phyloP scores from a whole-genome alignment of 1,140 invertebrate genomes.

The Papilio glaucus region DNA sequence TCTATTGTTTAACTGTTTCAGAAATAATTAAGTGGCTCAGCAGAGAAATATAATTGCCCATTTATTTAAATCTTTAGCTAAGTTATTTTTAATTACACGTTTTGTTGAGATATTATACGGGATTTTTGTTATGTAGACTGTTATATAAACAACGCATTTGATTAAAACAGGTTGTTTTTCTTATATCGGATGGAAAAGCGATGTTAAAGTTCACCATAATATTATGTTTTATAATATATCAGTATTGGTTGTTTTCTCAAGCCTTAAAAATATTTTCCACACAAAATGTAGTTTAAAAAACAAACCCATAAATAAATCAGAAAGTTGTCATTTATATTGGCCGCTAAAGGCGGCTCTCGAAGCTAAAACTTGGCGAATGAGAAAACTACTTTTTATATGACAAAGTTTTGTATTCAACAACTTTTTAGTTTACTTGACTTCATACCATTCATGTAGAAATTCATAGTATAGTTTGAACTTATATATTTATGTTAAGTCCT shows the following conservation, averaged over 20 bases:
- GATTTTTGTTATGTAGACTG: too few relatives aligned
- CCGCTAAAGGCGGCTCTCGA: background rate
- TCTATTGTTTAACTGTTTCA: slow-evolving; percentile 19
- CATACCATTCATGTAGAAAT: background rate
- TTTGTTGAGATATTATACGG: background rate
- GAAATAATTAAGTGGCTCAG: slow-evolving; percentile 12
- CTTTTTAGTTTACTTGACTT: slow-evolving; percentile 24
- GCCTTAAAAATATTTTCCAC: too few relatives aligned
- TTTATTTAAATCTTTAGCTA: background rate
- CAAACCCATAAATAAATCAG: background rate
- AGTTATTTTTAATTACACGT: slow-evolving; percentile 11
- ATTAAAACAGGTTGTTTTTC: too few relatives aligned
- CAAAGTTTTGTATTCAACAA: slow-evolving; percentile 24
- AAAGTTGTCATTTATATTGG: background rate
- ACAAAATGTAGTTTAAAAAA: background rate
- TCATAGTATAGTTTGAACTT: background rate
- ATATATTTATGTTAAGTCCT: background rate
- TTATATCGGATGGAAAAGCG: too few relatives aligned
- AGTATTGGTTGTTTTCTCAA: too few relatives aligned
- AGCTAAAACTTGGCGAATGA: slow-evolving; percentile 9
- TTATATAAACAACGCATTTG: too few relatives aligned
- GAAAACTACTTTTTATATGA: slow-evolving; percentile 11
- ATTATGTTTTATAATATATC: too few relatives aligned
- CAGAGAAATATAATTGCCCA: slow-evolving; percentile 17
- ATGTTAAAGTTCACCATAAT: too few relatives aligned